Base-by-base conservation (phyloP, 2,888 invertebrate genomes). In the Ernsta delagoae region DNA sequence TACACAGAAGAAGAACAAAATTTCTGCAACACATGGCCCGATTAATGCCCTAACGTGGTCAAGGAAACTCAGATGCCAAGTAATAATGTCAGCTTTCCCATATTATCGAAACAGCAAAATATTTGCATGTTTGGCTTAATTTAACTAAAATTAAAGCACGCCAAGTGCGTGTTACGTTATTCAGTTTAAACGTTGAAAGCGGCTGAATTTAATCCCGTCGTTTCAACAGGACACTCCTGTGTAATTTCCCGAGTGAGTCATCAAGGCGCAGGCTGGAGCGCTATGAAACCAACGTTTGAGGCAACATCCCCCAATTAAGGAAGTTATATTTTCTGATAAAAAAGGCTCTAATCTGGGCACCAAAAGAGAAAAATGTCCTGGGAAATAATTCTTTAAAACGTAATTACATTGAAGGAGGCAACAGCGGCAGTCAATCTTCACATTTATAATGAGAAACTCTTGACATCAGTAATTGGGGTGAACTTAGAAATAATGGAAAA, bases 241-340 rank as follows among this genome's bases (percentile, higher is more conserved):
- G 59, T 57, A 65, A 69, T 69, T 69, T 69, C 62, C 68, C 68
- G 57, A 59, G 68, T 69, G 68, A 69, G 62, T 69, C 68, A 63
- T 69, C 68, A 63, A 57, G 64, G 65, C 48, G 41, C 16, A 54
- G 24, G 34, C 57, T 57, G 57, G 39, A 50, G 56, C 60, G 59
- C 34, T 50, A 61, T 39, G 56, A 62, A 59, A 63, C 63, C 34
- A 39, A 50, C 57, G 62, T 59, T 63, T 39, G 50, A 59, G 41
- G 48, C 56, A 68, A 68, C 68, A 69, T 62, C 68, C 59, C 50
- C 68, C 63, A 69, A 69, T 69, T 69, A 69, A 69, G 68, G 50
- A 63, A 69, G 45, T 59, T 50, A 63, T 50, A 43, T 41, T 63
- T 62, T 57, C 7, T 12, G 41, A 59, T 59, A 36, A 68, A 24